phyloP scores from a whole-genome alignment of 2,888 invertebrate species.

The Phaonia tiefii region DNA sequence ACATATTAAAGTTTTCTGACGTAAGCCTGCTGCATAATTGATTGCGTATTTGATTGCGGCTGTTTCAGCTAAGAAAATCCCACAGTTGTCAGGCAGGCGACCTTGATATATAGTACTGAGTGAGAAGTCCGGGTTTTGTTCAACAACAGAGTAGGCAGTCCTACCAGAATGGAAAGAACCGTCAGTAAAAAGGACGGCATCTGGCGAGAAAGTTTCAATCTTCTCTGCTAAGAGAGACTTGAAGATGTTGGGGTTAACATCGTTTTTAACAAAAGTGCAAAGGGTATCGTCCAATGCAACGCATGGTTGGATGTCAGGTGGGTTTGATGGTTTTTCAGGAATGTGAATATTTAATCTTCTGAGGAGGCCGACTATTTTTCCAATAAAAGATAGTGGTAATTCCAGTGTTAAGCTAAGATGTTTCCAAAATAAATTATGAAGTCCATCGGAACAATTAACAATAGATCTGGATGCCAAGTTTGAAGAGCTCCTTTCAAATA shows the following conservation, averaged over 20 bases:
- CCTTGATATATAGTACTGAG: not conserved
- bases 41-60: constrained; percentile 15
- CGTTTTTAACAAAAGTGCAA: not conserved
- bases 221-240: constrained; percentile 9
- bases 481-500: not conserved
- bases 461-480: constrained; percentile 14
- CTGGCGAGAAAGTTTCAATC: not conserved
- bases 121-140: not conserved
- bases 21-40: not conserved
- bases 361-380: not conserved
- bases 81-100: constrained; percentile 3
- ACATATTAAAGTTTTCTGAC: not conserved
- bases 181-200: constrained; percentile 17
- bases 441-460: not conserved
- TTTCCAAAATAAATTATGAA: constrained; percentile 26
- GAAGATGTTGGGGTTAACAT: not conserved
- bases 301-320: not conserved
- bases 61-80: constrained; percentile 19
- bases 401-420: not conserved
- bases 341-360: not conserved
- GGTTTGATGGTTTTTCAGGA: constrained; percentile 7
- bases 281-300: constrained; percentile 27
- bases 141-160: constrained; percentile 1
- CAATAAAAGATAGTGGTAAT: not conserved
- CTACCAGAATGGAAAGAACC: not conserved